Base-by-base conservation (phyloP, 2,888 invertebrate species). In the Lapara coniferarum region DNA sequence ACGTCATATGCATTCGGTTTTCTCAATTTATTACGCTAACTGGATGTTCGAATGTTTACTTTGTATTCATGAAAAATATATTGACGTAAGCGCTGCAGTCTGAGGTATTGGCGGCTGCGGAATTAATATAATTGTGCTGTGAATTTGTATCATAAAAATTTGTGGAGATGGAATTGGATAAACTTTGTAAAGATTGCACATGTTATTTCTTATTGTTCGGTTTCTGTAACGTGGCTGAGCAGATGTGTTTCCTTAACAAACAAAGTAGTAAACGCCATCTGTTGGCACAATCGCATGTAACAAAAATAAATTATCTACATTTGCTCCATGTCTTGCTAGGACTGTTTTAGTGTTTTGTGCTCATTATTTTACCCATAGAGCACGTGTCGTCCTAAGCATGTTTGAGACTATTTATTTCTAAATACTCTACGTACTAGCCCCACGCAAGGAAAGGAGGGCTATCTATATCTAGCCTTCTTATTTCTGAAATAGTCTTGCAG, bases 1-100 rank as follows among this genome's bases (percentile, higher is more conserved):
- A 75, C 76, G 78, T 72, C 71, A 73, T 69, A 68, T 14, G 58
- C 68, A 49, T 63, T 71, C 67, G 63, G 67, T 71, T 49, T 71
- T 57, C 30, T 66, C 44, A 52, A 53, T 59, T 44, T 59, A 59
- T 51, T n/a, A 51, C 16, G 53, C 25, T 7, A 63, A 46, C 53
- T 52, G 37, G 30, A 10, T 44, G 69, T 56, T 71, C 66, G 49
- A 70, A 69, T 68, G 55, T 30, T 70, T 71, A 73, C 71, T 71
- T 68, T 68, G 30, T 19, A 71, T 68, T 74, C 52, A 37, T 70
- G 66, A 70, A 69, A 70, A 69, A 70, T 71, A 53, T 67, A 72
- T 73, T 68, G 71, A 72, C 67, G 75, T 70, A 69, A 67, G 55
- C 66, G 16, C 37, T 37, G 52, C 70, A 67, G 56, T 58, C 14